Evolutionary conservation across 1,140 invertebrate genomes (phyloP).

Genomic region (Dreissena polymorpha): DNA sequence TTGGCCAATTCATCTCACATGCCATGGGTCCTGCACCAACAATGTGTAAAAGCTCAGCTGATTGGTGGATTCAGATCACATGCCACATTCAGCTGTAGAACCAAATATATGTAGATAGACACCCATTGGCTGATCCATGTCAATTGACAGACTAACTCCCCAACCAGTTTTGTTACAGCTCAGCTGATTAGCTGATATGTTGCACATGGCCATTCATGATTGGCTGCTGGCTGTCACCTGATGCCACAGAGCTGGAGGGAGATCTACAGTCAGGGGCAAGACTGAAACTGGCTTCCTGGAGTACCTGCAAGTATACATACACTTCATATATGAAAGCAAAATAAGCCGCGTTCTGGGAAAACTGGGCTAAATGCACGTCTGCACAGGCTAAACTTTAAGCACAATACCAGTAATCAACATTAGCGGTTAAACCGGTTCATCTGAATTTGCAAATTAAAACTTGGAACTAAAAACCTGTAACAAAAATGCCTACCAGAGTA

Average conservation of each 20-base stretch:
- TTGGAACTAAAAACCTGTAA: too few relatives aligned
- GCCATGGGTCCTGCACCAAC: too few relatives aligned
- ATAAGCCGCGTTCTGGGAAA: too few relatives aligned
- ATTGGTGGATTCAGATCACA: background rate
- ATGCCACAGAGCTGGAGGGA: slow-evolving; percentile 41
- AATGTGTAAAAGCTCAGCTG: background rate
- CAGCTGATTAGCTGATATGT: slow-evolving; percentile 32
- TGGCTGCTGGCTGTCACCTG: slow-evolving; percentile 49
- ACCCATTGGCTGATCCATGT: background rate
- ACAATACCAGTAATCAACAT: too few relatives aligned
- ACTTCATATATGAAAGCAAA: too few relatives aligned
- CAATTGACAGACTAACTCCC: too few relatives aligned
- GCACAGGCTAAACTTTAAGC: too few relatives aligned
- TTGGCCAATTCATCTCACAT: too few relatives aligned
- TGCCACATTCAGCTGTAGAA: background rate
- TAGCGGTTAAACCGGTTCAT: too few relatives aligned
- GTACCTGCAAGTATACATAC: slow-evolving; percentile 21
- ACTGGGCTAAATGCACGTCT: too few relatives aligned
- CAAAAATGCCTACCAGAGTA: background rate
- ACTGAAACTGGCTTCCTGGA: slow-evolving; percentile 48
- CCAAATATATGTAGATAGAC: background rate
- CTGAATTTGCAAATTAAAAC: too few relatives aligned
- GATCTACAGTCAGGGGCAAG: slow-evolving; percentile 37
- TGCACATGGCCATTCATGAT: slow-evolving; percentile 42
- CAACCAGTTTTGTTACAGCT: too few relatives aligned